Evolutionary conservation across 2,797 vertebrate genomes (phyloP).

Genomic region (Syndactyla subalaris): DNA sequence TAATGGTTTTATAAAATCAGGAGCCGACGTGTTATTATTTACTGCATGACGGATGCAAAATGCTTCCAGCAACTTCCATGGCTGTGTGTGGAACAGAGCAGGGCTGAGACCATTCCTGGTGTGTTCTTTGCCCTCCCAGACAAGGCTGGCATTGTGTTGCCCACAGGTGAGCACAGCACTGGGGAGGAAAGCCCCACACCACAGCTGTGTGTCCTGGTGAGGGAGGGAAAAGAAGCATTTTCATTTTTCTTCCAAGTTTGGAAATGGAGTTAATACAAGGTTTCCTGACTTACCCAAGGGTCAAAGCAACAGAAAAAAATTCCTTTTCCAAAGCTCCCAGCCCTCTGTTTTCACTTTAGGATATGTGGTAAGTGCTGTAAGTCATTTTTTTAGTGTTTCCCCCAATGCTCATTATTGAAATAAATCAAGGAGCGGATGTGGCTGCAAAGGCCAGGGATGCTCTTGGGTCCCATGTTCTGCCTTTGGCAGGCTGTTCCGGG

Average conservation of each 20-base stretch:
- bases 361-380: conserved; percentile 2
- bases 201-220: background rate
- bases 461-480: conserved; percentile 31
- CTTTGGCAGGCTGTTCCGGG: background rate
- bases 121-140: background rate
- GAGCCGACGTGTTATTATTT: background rate
- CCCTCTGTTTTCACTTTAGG: conserved; percentile 26
- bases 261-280: background rate
- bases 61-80: background rate
- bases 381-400: conserved; percentile 9
- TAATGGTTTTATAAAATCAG: background rate
- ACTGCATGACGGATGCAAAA: background rate
- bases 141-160: background rate
- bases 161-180: rapidly evolving
- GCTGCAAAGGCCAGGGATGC: background rate
- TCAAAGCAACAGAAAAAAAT: conserved; percentile 1
- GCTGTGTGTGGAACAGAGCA: background rate
- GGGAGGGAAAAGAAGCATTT: background rate
- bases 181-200: background rate
- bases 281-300: conserved; percentile 1
- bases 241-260: background rate
- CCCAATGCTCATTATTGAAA: background rate
- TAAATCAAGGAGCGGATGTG: background rate
- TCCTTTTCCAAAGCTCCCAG: background rate
- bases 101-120: background rate